Conservation (phyloP, 1,140 invertebrate species). For the Apis mellifera region DNA sequence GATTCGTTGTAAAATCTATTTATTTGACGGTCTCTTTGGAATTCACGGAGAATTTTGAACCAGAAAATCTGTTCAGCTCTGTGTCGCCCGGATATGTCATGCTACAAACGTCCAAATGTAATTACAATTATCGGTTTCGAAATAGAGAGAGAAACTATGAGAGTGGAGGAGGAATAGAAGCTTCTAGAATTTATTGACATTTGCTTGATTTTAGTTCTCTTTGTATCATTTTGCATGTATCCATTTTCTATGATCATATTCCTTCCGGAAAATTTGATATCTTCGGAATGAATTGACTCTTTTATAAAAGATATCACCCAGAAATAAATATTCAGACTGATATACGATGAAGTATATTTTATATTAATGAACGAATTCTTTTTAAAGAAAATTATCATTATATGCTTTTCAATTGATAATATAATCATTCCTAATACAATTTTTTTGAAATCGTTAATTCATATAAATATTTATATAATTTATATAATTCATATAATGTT, state of each 20-base stretch:
- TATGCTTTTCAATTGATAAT: not conserved
- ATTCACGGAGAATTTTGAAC: not conserved
- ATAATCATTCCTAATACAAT: too few species aligned
- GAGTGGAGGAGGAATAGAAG: too few species aligned
- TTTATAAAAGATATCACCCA: not conserved
- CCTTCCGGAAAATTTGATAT: slow-evolving; percentile 8
- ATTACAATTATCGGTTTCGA: slow-evolving; percentile 15
- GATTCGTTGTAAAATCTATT: slow-evolving; percentile 41
- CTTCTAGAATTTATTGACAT: slow-evolving; percentile 13
- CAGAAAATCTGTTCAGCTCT: slow-evolving; percentile 1
- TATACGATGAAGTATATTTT: not conserved
- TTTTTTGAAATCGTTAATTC: not conserved
- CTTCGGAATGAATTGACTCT: slow-evolving; percentile 4
- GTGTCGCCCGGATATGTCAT: not conserved
- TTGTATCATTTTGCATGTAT: slow-evolving; percentile 8
- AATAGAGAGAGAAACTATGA: not conserved
- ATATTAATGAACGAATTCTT: not conserved
- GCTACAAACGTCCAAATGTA: not conserved
- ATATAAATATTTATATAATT: too few species aligned
- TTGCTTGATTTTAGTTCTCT: not conserved
- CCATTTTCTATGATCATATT: not conserved
- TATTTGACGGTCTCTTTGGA: slow-evolving; percentile 16
- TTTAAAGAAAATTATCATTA: not conserved
- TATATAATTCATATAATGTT: too few species aligned
- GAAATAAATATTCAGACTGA: not conserved